phyloP scores from a whole-genome alignment of 2,888 invertebrate species.

The Temnothorax unifasciatus region DNA sequence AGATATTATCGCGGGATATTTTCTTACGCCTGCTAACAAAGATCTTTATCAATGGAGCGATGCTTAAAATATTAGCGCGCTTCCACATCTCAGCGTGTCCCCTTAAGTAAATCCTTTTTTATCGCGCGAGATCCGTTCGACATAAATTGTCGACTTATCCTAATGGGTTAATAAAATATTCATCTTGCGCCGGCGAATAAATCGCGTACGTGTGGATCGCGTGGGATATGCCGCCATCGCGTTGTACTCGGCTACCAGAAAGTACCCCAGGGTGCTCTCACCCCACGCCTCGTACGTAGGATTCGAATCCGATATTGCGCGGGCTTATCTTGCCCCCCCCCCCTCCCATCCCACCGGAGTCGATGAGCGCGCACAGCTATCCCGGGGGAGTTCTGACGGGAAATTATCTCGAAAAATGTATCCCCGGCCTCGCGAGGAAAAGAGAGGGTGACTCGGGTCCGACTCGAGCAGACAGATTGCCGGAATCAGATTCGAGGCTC shows the following conservation, averaged over 20 bases:
- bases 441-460: slow-evolving; percentile 1
- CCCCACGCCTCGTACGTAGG: slow-evolving; percentile 47
- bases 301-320: slow-evolving; percentile 70
- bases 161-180: slow-evolving; percentile 77
- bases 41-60: slow-evolving; percentile 3
- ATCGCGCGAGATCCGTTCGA: slow-evolving; percentile 53
- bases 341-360: slow-evolving; percentile 20
- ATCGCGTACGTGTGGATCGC: slow-evolving; percentile 38
- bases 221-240: slow-evolving; percentile 14
- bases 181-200: slow-evolving; percentile 66
- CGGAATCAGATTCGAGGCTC: slow-evolving; percentile 51
- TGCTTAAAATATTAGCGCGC: slow-evolving; percentile 22
- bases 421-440: slow-evolving; percentile 55
- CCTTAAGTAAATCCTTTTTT: slow-evolving; percentile 41
- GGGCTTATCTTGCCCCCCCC: slow-evolving; percentile 65
- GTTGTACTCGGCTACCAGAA: slow-evolving; percentile 52
- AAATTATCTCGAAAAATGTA: slow-evolving; percentile 82
- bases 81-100: neutral
- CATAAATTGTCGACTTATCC: slow-evolving; percentile 66
- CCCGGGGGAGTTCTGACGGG: slow-evolving; percentile 75
- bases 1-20: neutral
- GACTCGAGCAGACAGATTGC: slow-evolving; percentile 68
- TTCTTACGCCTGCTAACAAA: neutral
- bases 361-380: slow-evolving; percentile 62
- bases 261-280: slow-evolving; percentile 49